A percentile compares a stretch with the other conserved stretches of the same genome.
Conservation (phyloP, 2,113 vertebrate species). For the Camarhynchus parvulus region DNA sequence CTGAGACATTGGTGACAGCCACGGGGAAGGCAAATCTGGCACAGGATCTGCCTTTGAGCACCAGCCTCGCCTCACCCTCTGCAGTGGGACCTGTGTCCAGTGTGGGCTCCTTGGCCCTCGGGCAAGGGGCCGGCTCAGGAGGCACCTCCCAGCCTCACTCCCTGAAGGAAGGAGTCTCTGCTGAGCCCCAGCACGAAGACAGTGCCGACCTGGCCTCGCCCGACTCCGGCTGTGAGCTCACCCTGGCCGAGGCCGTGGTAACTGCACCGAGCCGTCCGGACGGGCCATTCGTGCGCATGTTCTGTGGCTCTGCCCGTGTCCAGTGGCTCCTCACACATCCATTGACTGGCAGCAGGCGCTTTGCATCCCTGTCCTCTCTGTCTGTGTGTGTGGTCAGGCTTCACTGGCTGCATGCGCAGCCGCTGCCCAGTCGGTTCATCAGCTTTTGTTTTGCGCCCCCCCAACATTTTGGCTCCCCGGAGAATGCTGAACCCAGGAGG, state of each 20-base stretch:
- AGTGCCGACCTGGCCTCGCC: constrained; percentile 67
- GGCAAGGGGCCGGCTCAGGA: not conserved
- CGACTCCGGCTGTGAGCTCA: constrained; percentile 78
- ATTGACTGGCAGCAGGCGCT: constrained; percentile 72
- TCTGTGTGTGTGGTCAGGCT: constrained; percentile 59
- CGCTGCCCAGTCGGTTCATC: constrained; percentile 50
- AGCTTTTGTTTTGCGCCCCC: constrained; percentile 57
- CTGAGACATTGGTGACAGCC: not conserved
- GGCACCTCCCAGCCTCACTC: not conserved
- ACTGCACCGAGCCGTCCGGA: constrained; percentile 65
- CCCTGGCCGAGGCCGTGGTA: constrained; percentile 79
- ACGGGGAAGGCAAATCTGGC: not conserved
- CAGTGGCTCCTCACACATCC: constrained; percentile 67
- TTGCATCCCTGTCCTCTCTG: constrained; percentile 69
- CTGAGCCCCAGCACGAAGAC: constrained; percentile 1
- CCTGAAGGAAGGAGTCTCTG: constrained; percentile 26
- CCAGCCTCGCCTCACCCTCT: not conserved
- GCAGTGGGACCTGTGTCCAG: not conserved
- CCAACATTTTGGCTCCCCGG: constrained; percentile 30
- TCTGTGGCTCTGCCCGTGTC: constrained; percentile 71
- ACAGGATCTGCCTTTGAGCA: not conserved
- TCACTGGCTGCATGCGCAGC: constrained; percentile 55
- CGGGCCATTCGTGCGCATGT: constrained; percentile 73
- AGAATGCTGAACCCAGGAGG: constrained; percentile 44
- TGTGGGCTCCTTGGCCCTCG: not conserved